A percentile compares a stretch with the other conserved stretches of the same genome.
Conservation (phyloP, 2,888 invertebrate species). For the Tetheella fluctuosa region DNA sequence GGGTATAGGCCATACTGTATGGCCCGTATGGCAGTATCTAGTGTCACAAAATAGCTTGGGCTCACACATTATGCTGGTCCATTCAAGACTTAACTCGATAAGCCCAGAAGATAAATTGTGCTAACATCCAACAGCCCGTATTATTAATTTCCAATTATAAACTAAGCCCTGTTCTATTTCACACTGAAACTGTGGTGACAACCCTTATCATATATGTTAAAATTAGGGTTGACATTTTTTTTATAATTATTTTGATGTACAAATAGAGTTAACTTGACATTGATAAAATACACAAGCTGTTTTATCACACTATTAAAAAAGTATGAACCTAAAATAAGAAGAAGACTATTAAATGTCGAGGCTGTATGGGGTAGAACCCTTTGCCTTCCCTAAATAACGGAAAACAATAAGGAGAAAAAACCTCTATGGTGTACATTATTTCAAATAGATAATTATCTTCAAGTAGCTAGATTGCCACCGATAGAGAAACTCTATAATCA, state of each 20-base stretch:
- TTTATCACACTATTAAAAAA: too few species aligned
- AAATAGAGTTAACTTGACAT: too few species aligned
- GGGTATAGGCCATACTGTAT: too few species aligned
- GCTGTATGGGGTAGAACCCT: too few species aligned
- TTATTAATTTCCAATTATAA: neutral
- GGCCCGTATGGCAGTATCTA: too few species aligned
- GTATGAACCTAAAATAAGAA: too few species aligned
- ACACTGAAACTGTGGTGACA: neutral
- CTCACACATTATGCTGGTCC: neutral
- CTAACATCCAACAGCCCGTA: neutral
- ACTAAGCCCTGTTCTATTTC: neutral
- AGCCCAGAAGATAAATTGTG: neutral
- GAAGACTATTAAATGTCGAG: too few species aligned
- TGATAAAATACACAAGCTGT: too few species aligned
- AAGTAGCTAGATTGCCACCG: neutral
- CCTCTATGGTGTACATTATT: neutral
- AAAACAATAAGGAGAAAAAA: too few species aligned
- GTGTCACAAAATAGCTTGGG: neutral
- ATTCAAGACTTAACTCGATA: neutral
- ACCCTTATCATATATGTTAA: too few species aligned
- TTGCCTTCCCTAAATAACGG: too few species aligned
- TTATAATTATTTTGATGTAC: too few species aligned
- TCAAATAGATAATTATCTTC: neutral
- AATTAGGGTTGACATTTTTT: neutral
- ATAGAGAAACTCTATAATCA: neutral